Base-by-base conservation (phyloP, 2,888 invertebrate species). In the Anthophora plumipes region DNA sequence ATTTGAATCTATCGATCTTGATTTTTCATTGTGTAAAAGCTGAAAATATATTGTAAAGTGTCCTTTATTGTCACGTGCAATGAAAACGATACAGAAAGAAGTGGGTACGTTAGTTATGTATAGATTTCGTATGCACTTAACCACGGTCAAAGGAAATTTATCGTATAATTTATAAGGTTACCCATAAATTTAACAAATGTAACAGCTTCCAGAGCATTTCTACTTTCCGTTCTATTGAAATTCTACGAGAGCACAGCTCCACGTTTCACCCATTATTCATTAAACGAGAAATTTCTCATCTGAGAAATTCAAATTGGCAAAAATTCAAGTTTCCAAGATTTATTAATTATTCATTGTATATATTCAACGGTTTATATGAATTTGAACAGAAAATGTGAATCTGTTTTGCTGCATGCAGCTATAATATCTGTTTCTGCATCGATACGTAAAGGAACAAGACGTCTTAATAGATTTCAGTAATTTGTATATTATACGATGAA, bases 191-290 rank as follows among this genome's bases (percentile, higher is more conserved):
- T 22, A 6, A 14, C 52, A 3, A 54, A 37, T 54, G 11, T 7
- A 43, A 31, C n/a, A 12, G 37, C n/a, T 22, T 43, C 31, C 41
- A 12, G 41, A 41, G 2, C 52, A 68, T 69, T 61, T 41, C 37
- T 54, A 54, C 46, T 69, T 69, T 69, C 68, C 43, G 60, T 61
- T 22, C 43, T 14, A 75, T 75, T 69, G 69, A 61, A 63, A 75
- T 69, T 69, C 54, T 69, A 17, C 5, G 2, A 17, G n/a, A n/a
- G 68, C 22, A 55, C 46, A 11, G n/a, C 39, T n/a, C 22, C 22
- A 39, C 17, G 69, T 69, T 69, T 75, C 61, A 54, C 52, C 39
- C 46, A 37, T 61, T 69, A 43, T 54, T 46, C 61, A 46, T 69
- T 20, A 14, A 69, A 61, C 48, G 48, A 12, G 54, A 46, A 64